Base-by-base conservation (phyloP, 2,113 vertebrate species). In the Anolis carolinensis region DNA sequence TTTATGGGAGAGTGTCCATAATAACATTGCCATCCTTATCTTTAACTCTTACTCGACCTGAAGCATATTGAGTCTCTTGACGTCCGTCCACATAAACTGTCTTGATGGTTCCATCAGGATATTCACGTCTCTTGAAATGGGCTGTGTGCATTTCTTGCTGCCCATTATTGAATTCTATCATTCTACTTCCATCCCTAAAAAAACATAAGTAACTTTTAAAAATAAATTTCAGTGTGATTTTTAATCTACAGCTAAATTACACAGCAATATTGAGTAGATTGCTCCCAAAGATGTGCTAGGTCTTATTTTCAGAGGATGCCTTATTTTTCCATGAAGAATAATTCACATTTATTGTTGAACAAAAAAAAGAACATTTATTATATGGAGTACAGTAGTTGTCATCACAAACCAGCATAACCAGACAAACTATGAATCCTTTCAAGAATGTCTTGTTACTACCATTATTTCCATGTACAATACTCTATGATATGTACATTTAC, bases 51-150 rank as follows among this genome's bases (percentile, higher is more conserved):
- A 99, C 18, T 16, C 98, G 96, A 21, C 99, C 99, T 1, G 95
- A 98, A 7, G 95, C 94, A 23, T 99, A 99, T 59, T 96, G 97
- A 0, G 99, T 99, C 91, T 99, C 98, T 89, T 99, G 98, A 39
- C 97, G 95, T n/a, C 98, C 98, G 0, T 99, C 97, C 0, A 82
- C 2, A 63, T 98, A 99, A 27, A 99, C 97, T 0, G 98, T 99
- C 95, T 99, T 99, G 82, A 98, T 96, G 0, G 98, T 98, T 9
- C 99, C 98, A 30, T 99, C 98, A 0, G 98, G 98, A 88, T 99
- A 99, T 87, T 99, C 98, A 1, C 98, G 95, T 82, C 97, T 97
- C 93, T 99, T 99, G 93, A 97, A 99, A 62, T 97, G 95, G 0
- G 96, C 30, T 0, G 98, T 99, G 89, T 99, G 99, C 5, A 98